Base-by-base conservation (phyloP, 2,888 invertebrate species). In the Tholera decimalis region DNA sequence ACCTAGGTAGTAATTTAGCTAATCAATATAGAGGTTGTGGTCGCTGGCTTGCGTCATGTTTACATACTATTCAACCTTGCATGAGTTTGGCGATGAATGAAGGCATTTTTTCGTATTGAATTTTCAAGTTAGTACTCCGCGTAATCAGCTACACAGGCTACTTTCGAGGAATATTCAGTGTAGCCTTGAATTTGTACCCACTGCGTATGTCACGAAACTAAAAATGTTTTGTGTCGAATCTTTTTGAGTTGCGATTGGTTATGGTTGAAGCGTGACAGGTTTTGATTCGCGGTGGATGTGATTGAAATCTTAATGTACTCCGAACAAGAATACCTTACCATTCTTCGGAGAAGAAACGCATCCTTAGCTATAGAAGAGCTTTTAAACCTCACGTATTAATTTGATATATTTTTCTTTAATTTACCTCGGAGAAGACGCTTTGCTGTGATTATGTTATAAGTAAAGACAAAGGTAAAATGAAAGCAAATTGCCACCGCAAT, bases 21-120 rank as follows among this genome's bases (percentile, higher is more conserved):
- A 93, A 93, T 94, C 94, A 89, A 93, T 93, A 91, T 85, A 87
- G 86, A 90, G 89, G 89, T 92, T 89, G 90, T 88, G 85, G 85
- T 84, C 77, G 73, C 68, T 73, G 75, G 85, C 84, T 92, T 92
- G 84, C 93, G 93, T 93, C 92, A 92, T 92, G 85, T 89, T 89
- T 89, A 88, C 88, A 86, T 84, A 83, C 81, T 76, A 79, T 79
- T 82, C 83, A 90, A 88, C 91, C 90, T 91, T 90, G 91, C 85
- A 84, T 84, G 83, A 64, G 53, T 53, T 67, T 56, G 67, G 78
- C 82, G 79, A 83, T 85, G 78, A 79, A 85, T 84, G 77, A 75
- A 80, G 71, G 68, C 61, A 64, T 58, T 77, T 73, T 77, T 53
- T 65, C 0, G 8, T 75, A 67, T 71, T 41, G 46, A 72, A 65